Evolutionary conservation across 2,888 invertebrate genomes (phyloP), one percentile per base, ranked within the genome.

Genomic region (Unio pictorum): DNA sequence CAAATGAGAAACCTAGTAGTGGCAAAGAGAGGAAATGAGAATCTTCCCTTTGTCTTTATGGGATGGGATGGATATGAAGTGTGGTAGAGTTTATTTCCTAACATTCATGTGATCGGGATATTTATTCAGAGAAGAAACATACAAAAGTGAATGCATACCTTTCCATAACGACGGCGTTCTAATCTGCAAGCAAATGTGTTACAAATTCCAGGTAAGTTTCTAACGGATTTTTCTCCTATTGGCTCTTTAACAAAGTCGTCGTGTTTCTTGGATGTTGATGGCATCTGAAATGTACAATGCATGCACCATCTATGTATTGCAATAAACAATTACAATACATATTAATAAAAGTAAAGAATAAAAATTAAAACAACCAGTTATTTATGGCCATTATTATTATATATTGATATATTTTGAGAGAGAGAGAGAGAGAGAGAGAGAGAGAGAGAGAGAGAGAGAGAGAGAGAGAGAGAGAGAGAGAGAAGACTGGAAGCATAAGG

Each of bases 141-240:
- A 28, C 0, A 30, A 28, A 11, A 45, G 11, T 34, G 18, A n/a
- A 61, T 63, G 61, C 79, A 84, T 91, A 98, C 98, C 94, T 96
- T 98, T 91, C 99, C 98, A 91, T 96, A 99, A 60, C 99, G 99
- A 75, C 95, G 94, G 30, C 93, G 93, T 82, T 93, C 93, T 68
- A 99, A 92, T 81, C 97, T 93, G 82, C 94, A 94, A 23, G 99
- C 99, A 61, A 99, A 92, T 55, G 86, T 95, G 89, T 95, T 95
- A 56, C 99, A 99, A 78, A 99, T 95, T 66, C 99, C 99, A 68
- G 99, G 98, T 80, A 99, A 92, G 87, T 97, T 97, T 1, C 95
- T 96, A 45, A 98, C 96, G 61, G 94, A 93, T 87, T 98, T 98
- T 4, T 97, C 95, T 3, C 95, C 95, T 96, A 98, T 98, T 0